Base-by-base conservation (phyloP, 2,888 invertebrate genomes). In the Homarus gammarus region DNA sequence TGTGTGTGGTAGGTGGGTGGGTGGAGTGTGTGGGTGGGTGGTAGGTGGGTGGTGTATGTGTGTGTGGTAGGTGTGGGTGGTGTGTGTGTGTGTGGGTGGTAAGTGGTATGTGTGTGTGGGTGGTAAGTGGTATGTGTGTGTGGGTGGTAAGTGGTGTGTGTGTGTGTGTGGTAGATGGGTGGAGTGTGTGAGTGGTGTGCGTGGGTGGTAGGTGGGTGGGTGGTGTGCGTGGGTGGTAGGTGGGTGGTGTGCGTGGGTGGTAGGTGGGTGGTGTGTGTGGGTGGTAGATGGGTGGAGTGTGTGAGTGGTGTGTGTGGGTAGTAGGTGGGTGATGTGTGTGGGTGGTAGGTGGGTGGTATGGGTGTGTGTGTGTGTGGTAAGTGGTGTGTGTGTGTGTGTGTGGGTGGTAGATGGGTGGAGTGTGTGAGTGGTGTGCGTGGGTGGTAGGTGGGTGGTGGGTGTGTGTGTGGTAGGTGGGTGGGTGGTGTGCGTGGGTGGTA, bases 261-360 rank as follows among this genome's bases (percentile, higher is more conserved):
- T 51, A 15, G 10, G 51, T 51, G n/a, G n/a, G n/a, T n/a, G n/a
- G n/a, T n/a, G 44, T 44, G 44, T 44, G 44, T 44, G 44, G 44
- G 44, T 44, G 44, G 44, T 44, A 44, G 44, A 44, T 44, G 64
- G 12, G 64, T 15, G 64, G n/a, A 64, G 64, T 64, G 64, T 64
- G 18, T 64, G 18, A 64, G 64, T 64, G 64, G n/a, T 64, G 64
- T 64, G 64, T 64, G 64, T 64, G 64, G 64, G 31, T 64, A n/a
- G 64, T 64, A 64, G 64, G 12, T 64, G 64, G 8, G 64, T 64
- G 64, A n/a, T 64, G 64, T 64, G 64, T 64, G 18, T 64, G 64
- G 64, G 44, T 44, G 44, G 44, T 44, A 44, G 44, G 44, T 44
- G 44, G 44, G 44, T 44, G n/a, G 44, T 44, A 44, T 44, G 44